phyloP scores from a whole-genome alignment of 1,140 invertebrate species.

The Procambarus clarkii region DNA sequence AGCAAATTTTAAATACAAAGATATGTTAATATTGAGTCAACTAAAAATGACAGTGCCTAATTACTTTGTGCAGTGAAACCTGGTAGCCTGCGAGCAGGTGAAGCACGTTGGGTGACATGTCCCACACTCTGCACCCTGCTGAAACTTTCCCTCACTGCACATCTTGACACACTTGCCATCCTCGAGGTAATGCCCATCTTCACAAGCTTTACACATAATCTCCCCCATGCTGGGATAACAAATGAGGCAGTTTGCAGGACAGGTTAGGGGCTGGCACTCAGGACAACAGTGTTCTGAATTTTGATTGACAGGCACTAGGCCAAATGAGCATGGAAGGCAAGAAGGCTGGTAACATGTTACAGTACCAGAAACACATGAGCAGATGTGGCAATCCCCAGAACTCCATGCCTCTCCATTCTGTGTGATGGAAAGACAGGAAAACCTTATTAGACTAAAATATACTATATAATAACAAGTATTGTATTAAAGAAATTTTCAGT shows the following conservation, averaged over 20 bases:
- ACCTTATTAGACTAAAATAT: not conserved
- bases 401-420: conserved; percentile 58
- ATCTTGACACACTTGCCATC: conserved; percentile 35
- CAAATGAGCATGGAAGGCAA: conserved; percentile 38
- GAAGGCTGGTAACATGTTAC: conserved; percentile 44
- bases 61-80: conserved; percentile 56
- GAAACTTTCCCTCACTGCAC: conserved; percentile 31
- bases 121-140: conserved; percentile 13
- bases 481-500: not conserved
- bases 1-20: not conserved
- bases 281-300: conserved; percentile 37
- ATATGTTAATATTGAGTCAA: not conserved
- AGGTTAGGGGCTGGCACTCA: conserved; percentile 34
- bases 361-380: conserved; percentile 42
- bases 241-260: conserved; percentile 3
- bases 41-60: conserved; percentile 1
- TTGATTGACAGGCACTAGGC: not conserved
- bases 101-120: conserved; percentile 43
- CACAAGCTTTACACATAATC: conserved; percentile 15
- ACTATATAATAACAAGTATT: not conserved
- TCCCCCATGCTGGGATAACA: conserved; percentile 1
- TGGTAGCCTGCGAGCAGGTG: conserved; percentile 37
- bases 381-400: conserved; percentile 41
- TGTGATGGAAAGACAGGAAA: not conserved
- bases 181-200: conserved; percentile 18